Conservation (phyloP, 2,113 vertebrate species). For the Boleophthalmus pectinirostris region DNA sequence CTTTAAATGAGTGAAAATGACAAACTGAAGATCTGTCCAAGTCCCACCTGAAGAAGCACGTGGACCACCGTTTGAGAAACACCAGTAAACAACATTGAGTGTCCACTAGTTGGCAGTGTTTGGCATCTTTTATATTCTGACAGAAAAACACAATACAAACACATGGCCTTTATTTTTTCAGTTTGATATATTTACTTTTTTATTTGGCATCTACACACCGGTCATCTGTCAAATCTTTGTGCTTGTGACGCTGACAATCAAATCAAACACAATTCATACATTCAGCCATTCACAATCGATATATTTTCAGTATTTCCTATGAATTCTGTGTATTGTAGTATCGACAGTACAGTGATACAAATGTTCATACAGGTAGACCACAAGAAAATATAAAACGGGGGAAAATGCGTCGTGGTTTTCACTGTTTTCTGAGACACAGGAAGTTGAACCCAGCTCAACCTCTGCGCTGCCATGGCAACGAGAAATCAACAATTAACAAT, state of each 20-base stretch:
- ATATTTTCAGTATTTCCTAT: not conserved
- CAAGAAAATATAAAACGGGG: not conserved
- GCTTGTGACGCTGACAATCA: not conserved
- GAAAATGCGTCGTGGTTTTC: not conserved
- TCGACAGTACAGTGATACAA: not conserved
- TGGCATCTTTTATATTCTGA: not conserved
- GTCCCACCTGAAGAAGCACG: no score
- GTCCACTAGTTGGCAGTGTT: not conserved
- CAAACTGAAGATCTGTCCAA: no score
- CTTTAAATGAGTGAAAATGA: no score
- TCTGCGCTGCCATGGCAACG: conserved; percentile 6
- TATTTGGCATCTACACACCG: not conserved
- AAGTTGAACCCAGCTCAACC: conserved; percentile 60
- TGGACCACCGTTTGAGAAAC: no score
- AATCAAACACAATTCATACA: not conserved
- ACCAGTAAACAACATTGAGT: no score
- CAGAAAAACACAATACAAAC: not conserved
- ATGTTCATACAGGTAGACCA: conserved; percentile 12
- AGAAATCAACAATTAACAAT: not conserved
- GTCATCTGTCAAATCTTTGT: not conserved
- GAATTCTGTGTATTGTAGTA: not conserved
- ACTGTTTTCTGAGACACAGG: conserved; percentile 26
- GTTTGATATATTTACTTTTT: not conserved
- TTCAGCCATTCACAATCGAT: not conserved
- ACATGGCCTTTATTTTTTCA: not conserved